phyloP scores from a whole-genome alignment of 2,797 vertebrate species.

The Phyllotis vaccarum region DNA sequence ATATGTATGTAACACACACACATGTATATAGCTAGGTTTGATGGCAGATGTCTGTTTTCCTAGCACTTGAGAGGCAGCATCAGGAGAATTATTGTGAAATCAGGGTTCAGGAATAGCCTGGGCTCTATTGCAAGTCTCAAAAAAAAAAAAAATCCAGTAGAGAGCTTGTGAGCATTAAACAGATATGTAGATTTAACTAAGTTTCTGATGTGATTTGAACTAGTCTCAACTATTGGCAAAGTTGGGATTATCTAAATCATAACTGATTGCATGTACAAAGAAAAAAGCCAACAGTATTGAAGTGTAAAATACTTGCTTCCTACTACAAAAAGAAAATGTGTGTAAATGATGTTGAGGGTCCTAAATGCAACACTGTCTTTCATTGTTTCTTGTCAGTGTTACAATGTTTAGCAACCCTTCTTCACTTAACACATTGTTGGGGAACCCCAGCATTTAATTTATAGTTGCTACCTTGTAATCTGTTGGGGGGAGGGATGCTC shows the following conservation, averaged over 20 bases:
- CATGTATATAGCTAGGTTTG: not conserved
- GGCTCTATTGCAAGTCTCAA: not conserved
- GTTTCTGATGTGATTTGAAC: not conserved
- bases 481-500: accelerated
- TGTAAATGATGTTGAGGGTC: not conserved
- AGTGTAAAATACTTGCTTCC: not conserved
- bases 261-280: not conserved
- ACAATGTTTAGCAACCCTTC: not conserved
- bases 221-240: not conserved
- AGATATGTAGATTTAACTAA: not conserved
- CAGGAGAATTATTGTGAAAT: not conserved
- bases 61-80: not conserved
- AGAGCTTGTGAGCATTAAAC: not conserved
- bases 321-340: slow-evolving; percentile 2
- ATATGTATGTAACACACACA: not conserved
- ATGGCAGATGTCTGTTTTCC: not conserved
- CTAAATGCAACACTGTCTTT: slow-evolving; percentile 2
- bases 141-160: not conserved
- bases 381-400: not conserved
- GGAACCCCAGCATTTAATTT: slow-evolving; percentile 36
- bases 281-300: not conserved
- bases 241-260: not conserved
- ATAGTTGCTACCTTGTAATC: not conserved
- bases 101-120: not conserved
- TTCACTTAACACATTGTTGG: not conserved